phyloP scores from a whole-genome alignment of 1,140 invertebrate genomes.

The Plodia interpunctella region DNA sequence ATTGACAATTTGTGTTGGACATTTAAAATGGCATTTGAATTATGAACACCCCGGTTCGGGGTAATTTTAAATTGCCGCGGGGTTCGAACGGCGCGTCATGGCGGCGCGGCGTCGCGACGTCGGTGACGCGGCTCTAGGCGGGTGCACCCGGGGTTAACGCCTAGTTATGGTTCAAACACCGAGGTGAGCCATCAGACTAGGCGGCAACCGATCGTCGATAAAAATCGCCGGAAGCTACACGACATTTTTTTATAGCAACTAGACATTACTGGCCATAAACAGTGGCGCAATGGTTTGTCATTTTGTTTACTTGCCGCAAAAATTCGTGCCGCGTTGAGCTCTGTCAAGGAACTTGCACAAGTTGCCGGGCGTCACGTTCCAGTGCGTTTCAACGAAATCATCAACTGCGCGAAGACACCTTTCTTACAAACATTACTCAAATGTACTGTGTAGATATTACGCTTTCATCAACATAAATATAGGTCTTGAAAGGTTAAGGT shows the following conservation, averaged over 20 bases:
- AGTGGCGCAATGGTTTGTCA: neutral
- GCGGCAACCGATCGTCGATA: conserved; percentile 20
- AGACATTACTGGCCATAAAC: neutral
- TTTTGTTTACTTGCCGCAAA: neutral
- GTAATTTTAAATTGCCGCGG: conserved; percentile 63
- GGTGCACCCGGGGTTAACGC: conserved; percentile 1
- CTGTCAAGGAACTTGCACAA: conserved; percentile 43
- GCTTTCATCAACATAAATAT: conserved; percentile 20
- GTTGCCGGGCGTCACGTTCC: conserved; percentile 41
- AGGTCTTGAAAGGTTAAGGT: no score
- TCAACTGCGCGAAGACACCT: conserved; percentile 14
- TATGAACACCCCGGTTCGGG: conserved; percentile 38
- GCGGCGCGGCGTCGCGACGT: conserved; percentile 21
- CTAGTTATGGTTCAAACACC: neutral
- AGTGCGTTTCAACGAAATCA: conserved; percentile 44
- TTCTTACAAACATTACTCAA: conserved; percentile 6
- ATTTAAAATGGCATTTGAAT: conserved; percentile 30
- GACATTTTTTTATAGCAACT: neutral
- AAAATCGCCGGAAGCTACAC: neutral
- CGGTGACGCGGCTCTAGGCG: conserved; percentile 11
- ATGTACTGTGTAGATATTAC: conserved; percentile 35
- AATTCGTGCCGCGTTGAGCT: conserved; percentile 19
- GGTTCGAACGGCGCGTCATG: conserved; percentile 36
- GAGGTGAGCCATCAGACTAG: conserved; percentile 16
- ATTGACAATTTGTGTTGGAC: conserved; percentile 27